Conservation (phyloP, 2,113 vertebrate genomes). For the Phyllostomus discolor region DNA sequence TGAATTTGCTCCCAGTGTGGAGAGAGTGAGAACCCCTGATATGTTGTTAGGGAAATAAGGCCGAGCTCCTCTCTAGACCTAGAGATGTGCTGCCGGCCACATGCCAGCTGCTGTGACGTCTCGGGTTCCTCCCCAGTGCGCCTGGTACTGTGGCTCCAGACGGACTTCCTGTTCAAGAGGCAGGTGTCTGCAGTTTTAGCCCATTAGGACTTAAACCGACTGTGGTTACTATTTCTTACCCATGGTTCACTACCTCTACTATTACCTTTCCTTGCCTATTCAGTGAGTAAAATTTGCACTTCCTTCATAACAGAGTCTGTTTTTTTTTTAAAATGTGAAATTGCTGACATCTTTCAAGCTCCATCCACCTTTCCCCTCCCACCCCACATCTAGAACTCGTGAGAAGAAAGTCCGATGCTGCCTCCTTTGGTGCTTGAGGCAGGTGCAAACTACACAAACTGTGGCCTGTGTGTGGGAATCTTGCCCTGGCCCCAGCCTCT, state of each 20-base stretch:
- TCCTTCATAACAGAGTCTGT: not conserved
- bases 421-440: not conserved
- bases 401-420: not conserved
- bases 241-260: not conserved
- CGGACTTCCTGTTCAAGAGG: not conserved
- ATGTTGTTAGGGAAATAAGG: not conserved
- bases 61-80: not conserved
- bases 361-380: not conserved
- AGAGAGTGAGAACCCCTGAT: not conserved
- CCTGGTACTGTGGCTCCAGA: not conserved
- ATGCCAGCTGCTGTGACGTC: not conserved
- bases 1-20: not conserved
- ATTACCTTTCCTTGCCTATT: not conserved
- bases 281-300: not conserved
- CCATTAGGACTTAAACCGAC: not conserved
- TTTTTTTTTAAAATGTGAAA: not conserved
- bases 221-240: not conserved
- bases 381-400: not conserved
- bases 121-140: not conserved
- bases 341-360: not conserved
- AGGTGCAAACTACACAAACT: not conserved
- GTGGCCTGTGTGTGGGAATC: not conserved
- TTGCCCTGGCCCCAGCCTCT: not conserved
- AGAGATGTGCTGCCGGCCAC: not conserved
- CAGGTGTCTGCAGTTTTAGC: not conserved